Conservation (phyloP, 1,140 invertebrate species). For the Drosophila subpulchrella region DNA sequence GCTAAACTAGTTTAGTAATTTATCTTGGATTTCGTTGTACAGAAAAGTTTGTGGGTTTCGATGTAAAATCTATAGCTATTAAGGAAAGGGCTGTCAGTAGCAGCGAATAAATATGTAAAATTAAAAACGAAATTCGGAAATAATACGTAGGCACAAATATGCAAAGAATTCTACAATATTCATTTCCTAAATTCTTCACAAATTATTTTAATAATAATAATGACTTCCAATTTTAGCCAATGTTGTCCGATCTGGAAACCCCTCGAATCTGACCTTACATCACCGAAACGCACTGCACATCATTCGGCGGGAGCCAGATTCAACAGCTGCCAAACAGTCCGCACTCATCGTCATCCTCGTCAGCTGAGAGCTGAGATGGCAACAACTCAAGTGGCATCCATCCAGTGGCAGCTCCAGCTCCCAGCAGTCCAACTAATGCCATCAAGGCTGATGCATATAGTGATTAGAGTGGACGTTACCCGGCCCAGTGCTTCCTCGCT, state of each 20-base stretch:
- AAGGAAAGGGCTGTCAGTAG: no score
- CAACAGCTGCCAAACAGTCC: constrained; percentile 67
- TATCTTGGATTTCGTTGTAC: neutral
- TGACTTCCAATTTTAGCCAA: no score
- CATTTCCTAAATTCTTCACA: no score
- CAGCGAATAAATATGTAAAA: no score
- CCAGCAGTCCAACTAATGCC: constrained; percentile 76
- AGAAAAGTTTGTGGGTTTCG: neutral
- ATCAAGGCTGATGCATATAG: constrained; percentile 81
- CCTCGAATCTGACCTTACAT: constrained; percentile 8
- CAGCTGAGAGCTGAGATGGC: constrained; percentile 55
- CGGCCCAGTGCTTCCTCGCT: constrained; percentile 30
- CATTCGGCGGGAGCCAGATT: constrained; percentile 19
- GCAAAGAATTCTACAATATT: no score
- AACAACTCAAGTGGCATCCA: constrained; percentile 69
- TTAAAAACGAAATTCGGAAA: no score
- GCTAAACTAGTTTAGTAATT: neutral
- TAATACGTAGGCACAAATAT: no score
- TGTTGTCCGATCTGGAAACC: neutral
- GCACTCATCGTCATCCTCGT: constrained; percentile 48
- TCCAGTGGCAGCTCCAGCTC: constrained; percentile 43
- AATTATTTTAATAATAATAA: no score
- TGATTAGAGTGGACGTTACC: constrained; percentile 79
- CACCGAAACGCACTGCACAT: constrained; percentile 20
- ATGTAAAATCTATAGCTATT: neutral